phyloP scores from a whole-genome alignment of 1,140 invertebrate genomes.

The Drosophila pallidifrons region DNA sequence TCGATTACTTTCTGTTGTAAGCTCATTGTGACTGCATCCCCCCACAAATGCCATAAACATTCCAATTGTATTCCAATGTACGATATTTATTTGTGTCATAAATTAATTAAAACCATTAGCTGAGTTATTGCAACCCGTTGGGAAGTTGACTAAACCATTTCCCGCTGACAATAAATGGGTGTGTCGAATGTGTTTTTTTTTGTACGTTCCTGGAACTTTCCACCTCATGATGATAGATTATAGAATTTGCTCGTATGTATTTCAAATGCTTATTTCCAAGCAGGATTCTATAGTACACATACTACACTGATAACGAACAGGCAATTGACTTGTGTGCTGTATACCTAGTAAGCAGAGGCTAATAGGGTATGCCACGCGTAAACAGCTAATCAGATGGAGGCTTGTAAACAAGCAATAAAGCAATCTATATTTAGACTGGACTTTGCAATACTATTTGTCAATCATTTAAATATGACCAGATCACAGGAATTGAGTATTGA shows the following conservation, averaged over 20 bases:
- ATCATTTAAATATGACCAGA: too few relatives aligned
- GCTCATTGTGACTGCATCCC: conserved; percentile 2
- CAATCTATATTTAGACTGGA: too few relatives aligned
- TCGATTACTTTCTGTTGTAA: neutral
- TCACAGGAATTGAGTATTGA: too few relatives aligned
- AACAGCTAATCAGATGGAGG: neutral
- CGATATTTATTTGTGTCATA: conserved; percentile 32
- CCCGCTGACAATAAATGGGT: conserved; percentile 29
- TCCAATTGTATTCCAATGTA: conserved; percentile 26
- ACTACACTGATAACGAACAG: neutral
- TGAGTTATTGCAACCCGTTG: conserved; percentile 16
- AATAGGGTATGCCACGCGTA: neutral
- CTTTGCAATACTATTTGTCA: too few relatives aligned
- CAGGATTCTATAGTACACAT: conserved; percentile 1
- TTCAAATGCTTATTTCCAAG: conserved; percentile 15
- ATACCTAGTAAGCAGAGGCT: neutral
- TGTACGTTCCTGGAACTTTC: conserved; percentile 23
- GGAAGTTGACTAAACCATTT: conserved; percentile 14
- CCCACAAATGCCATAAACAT: conserved; percentile 21
- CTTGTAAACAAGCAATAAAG: too few relatives aligned
- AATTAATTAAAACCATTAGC: conserved; percentile 35
- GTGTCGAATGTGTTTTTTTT: conserved; percentile 25
- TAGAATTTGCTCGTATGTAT: conserved; percentile 9
- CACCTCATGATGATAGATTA: conserved; percentile 2
- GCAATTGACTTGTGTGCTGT: neutral